A percentile compares a stretch with the other conserved stretches of the same genome.
Conservation (phyloP, 2,113 vertebrate genomes). For the Nettapus auritus region DNA sequence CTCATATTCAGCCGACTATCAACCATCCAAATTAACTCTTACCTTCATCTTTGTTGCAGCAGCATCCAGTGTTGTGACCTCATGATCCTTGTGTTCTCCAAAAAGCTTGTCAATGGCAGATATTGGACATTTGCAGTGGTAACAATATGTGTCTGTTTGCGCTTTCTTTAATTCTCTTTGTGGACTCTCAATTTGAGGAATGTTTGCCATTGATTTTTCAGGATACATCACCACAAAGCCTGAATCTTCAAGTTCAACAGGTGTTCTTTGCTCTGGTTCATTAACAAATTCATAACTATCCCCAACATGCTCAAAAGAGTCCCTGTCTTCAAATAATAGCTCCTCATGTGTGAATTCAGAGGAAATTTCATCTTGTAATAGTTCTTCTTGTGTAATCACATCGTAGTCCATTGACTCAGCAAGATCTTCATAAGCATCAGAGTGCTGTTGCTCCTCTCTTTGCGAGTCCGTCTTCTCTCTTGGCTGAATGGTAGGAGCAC, state of each 20-base stretch:
- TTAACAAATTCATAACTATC: constrained; percentile 67
- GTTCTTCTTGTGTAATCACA: constrained; percentile 80
- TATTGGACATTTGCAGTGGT: constrained; percentile 86
- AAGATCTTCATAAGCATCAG: constrained; percentile 69
- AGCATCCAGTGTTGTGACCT: constrained; percentile 82
- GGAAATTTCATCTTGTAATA: constrained; percentile 72
- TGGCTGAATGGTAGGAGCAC: neutral
- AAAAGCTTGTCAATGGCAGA: constrained; percentile 80
- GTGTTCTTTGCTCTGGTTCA: constrained; percentile 55
- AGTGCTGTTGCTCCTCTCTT: constrained; percentile 29
- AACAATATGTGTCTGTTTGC: constrained; percentile 88
- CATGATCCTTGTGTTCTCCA: constrained; percentile 85
- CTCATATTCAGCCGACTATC: no score
- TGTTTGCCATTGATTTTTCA: constrained; percentile 61
- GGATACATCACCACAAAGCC: constrained; percentile 83
- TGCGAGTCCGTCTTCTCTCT: constrained; percentile 23
- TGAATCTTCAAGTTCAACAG: constrained; percentile 75
- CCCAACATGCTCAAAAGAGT: constrained; percentile 62
- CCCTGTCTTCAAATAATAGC: constrained; percentile 69
- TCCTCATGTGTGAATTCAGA: constrained; percentile 66
- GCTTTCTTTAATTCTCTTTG: constrained; percentile 79
- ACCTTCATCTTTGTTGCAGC: constrained; percentile 90
- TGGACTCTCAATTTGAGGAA: constrained; percentile 72
- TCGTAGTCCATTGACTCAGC: constrained; percentile 84
- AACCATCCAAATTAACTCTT: no score